Percentiles rank a stretch among this genome's conserved stretches.
phyloP scores from a whole-genome alignment of 2,888 invertebrate genomes.

The Spilarctia lutea region DNA sequence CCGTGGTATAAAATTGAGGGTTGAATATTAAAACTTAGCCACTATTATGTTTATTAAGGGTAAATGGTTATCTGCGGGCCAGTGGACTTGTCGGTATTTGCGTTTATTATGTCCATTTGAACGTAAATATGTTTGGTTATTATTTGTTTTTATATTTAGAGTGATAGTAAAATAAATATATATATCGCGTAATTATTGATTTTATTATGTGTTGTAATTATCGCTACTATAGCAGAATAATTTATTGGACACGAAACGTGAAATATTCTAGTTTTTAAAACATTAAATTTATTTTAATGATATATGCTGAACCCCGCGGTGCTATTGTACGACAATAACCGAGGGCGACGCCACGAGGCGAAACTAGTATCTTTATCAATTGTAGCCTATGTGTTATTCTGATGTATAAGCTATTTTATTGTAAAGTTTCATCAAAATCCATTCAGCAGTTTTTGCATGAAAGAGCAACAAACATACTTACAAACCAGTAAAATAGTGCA shows the following conservation, averaged over 20 bases:
- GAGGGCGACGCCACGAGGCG: no score
- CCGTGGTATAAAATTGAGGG: neutral
- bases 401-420: no score
- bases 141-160: neutral
- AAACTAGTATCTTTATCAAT: no score
- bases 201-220: neutral
- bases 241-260: neutral
- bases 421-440: no score
- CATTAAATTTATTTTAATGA: no score
- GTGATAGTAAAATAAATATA: neutral
- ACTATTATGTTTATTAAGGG: neutral
- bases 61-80: neutral
- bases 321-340: no score
- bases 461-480: no score
- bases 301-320: no score
- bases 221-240: neutral
- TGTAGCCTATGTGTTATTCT: no score
- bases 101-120: neutral
- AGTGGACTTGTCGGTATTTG: neutral
- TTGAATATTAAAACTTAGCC: slow-evolving; percentile 2
- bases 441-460: no score
- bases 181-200: neutral
- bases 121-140: neutral
- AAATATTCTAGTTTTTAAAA: no score
- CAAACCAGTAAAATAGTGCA: neutral